A percentile compares a stretch with the other conserved stretches of the same genome.
These are phyloP conservation scores for Falco punctatus DNA, from an alignment of 2,113 vertebrate species.

Conservation along the genomic window DNA sequence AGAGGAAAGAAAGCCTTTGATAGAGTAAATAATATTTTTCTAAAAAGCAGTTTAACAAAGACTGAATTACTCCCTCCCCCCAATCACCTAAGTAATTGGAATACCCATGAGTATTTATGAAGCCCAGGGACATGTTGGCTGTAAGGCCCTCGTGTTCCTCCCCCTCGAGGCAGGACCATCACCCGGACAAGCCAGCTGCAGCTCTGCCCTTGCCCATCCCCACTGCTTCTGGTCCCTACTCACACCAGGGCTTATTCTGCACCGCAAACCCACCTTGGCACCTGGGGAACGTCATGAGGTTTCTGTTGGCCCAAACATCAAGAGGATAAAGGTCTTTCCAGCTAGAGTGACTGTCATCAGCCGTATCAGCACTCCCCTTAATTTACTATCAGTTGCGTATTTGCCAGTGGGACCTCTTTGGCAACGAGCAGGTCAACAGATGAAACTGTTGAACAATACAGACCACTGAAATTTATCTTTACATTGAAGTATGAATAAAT, in stretches of 20 bases:
- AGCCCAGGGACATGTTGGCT: background rate
- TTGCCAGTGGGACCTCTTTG: background rate
- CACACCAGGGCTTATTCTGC: background rate
- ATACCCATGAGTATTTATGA: background rate
- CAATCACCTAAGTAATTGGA: background rate
- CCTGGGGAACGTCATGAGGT: background rate
- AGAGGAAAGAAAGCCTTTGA: background rate
- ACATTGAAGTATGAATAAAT: background rate
- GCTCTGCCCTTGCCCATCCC: background rate
- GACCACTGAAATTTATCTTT: background rate
- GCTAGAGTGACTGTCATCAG: background rate
- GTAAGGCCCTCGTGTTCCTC: background rate
- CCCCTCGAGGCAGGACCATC: background rate
- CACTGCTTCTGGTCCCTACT: background rate
- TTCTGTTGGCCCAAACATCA: background rate
- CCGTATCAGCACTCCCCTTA: background rate
- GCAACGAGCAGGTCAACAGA: background rate
- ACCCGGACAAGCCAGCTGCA: rapidly evolving
- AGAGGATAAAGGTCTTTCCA: background rate
- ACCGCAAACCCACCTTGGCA: no score
- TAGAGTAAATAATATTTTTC: background rate
- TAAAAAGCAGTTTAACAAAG: background rate
- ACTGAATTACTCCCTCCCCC: background rate
- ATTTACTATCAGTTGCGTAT: background rate
- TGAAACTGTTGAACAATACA: background rate